Base-by-base conservation (phyloP, 1,140 invertebrate species). In the Leptonema lineaticorne region DNA sequence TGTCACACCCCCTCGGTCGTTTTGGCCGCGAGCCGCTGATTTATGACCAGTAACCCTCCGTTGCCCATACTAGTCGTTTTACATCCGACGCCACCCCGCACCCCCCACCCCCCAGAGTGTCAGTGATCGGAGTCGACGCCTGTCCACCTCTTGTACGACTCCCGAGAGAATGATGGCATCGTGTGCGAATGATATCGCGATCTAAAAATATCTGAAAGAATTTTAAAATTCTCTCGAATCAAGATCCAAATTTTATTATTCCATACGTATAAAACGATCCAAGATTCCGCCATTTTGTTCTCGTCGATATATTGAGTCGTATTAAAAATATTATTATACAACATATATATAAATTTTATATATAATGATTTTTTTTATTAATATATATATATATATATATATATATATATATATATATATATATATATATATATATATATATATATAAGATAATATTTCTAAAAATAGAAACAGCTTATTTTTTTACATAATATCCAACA, bases 21-120 rank as follows among this genome's bases (percentile, higher is more conserved):
- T 41, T 50, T 26, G 64, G 53, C 63, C 67, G 63, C 67, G 59
- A 62, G 50, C 65, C 68, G 56, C 68, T 70, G 71, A 73, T 73
- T 73, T 73, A 72, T 72, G 68, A 68, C 71, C 68, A 9, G 41
- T n/a, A 26, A 53, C 63, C 58, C 57, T 57, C 48, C 41, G n/a
- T n/a, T n/a, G n/a, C n/a, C n/a, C n/a, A n/a, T n/a, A n/a, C n/a
- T n/a, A n/a, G n/a, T n/a, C n/a, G n/a, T 46, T 50, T 46, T 46
- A 28, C 50, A 24, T 53, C 46, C 59, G 29, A 16, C 60, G 22
- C 30, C 60, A 5, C 26, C 37, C 29, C 24, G 16, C 30, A 33
- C 16, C 41, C 26, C 29, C 29, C 58, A 60, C 16, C 58, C 59
- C 33, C n/a, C n/a, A n/a, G n/a, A 4, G 9, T 26, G 20, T n/a